Evolutionary conservation across 2,113 vertebrate genomes (phyloP).

Genomic region (Xenotilapia leptura): DNA sequence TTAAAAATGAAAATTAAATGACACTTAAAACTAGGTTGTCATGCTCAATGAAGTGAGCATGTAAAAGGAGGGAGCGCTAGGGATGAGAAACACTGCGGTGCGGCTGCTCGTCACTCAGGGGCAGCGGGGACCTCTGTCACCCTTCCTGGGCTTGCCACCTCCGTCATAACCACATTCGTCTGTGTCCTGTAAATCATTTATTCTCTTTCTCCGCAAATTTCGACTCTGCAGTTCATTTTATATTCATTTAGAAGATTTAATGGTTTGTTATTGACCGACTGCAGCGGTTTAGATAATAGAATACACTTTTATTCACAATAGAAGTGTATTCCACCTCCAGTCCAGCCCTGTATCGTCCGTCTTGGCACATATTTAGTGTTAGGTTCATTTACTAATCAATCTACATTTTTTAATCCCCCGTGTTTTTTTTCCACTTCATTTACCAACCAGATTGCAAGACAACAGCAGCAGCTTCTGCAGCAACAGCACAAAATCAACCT

Average conservation of each 20-base stretch:
- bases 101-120: conserved; percentile 23
- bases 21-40: conserved; percentile 99
- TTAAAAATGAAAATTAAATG: conserved; percentile 99
- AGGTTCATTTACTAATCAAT: not conserved
- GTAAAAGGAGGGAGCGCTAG: conserved; percentile 23
- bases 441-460: conserved; percentile 88
- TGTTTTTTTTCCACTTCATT: not conserved
- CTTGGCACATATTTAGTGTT: not conserved
- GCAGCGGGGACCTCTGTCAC: conserved; percentile 17
- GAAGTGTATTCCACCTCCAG: not conserved
- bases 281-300: not conserved
- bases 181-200: conserved; percentile 34
- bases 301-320: not conserved
- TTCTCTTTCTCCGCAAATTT: not conserved
- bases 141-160: conserved; percentile 8
- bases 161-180: conserved; percentile 22
- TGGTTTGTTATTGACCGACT: not conserved
- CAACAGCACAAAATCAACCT: conserved; percentile 99
- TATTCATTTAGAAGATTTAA: not conserved
- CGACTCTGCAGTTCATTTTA: not conserved
- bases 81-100: conserved; percentile 28
- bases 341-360: not conserved
- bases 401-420: not conserved
- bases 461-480: conserved; percentile 99
- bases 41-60: conserved; percentile 90